Conservation (phyloP, 2,113 vertebrate genomes). For the Rhinichthys klamathensis region DNA sequence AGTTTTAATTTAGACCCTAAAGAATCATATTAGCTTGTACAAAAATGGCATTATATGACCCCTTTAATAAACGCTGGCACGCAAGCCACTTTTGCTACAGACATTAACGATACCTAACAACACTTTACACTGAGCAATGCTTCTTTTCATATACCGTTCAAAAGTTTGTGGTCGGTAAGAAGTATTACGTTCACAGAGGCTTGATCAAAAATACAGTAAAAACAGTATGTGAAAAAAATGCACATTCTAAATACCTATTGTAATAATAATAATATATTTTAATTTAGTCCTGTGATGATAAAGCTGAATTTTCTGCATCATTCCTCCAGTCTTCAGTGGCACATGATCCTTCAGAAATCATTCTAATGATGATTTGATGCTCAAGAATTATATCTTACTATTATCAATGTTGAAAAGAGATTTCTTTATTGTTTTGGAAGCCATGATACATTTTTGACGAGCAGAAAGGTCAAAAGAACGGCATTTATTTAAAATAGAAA, state of each 20-base stretch:
- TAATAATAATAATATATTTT: too few relatives aligned
- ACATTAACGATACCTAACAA: background rate
- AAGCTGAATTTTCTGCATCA: background rate
- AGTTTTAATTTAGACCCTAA: too few relatives aligned
- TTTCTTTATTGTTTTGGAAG: background rate
- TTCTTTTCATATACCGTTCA: background rate
- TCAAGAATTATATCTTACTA: background rate
- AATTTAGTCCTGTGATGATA: background rate
- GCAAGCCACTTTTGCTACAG: background rate
- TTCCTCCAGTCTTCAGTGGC: background rate
- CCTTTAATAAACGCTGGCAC: background rate
- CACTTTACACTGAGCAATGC: background rate
- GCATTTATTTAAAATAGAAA: background rate
- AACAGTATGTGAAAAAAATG: too few relatives aligned
- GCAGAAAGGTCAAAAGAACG: background rate
- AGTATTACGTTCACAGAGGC: too few relatives aligned
- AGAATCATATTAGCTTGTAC: too few relatives aligned
- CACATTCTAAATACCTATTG: too few relatives aligned
- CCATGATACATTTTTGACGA: background rate
- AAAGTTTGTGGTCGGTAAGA: background rate
- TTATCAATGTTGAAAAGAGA: background rate
- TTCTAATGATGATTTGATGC: background rate
- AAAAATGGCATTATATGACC: too few relatives aligned
- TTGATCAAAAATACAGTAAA: too few relatives aligned
- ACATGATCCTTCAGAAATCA: slow-evolving; percentile 5